Base-by-base conservation (phyloP, 2,113 vertebrate genomes). In the Rhinoderma darwinii region DNA sequence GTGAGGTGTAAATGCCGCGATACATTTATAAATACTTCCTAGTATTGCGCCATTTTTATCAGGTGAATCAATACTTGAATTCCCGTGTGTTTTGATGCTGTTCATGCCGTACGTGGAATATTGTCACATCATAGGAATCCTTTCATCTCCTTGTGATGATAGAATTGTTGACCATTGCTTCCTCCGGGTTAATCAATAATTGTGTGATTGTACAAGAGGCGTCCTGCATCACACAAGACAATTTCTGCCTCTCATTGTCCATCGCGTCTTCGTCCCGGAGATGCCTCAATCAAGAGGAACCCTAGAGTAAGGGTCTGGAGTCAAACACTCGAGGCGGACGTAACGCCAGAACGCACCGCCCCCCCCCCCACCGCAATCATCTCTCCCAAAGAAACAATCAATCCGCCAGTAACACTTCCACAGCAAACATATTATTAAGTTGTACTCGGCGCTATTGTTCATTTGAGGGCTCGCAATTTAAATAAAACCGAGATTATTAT, bases 401-500 rank as follows among this genome's bases (percentile, higher is more conserved):
- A 59, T 84, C n/a, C 4, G 12, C 47, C 22, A 30, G 30, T 41
- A 73, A 73, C 27, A 51, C 66, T 73, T 37, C 25, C 47, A 20
- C 7, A 35, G n/a, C 51, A 61, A 56, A 84, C 47, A 39, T 59
- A 27, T 76, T 61, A 76, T 84, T 84, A 75, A 32, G 51, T 74
- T 35, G 30, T 37, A 73, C 44, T 84, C 35, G 2, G 27, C 43
- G 14, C 37, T 8, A 54, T 84, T 44, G 51, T 56, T 75, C 72
- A 61, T 61, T 44, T 18, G 27, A 44, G 47, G 43, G 27, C 43
- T 66, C 30, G 1, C 63, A 25, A 83, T 66, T 82, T 82, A 82
- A 82, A 82, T 82, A 68, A 82, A 50, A 50, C 41, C 4, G 17
- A 41, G 68, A 73, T 76, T 51, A 54, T 76, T 75, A 41, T 75